These are phyloP conservation scores for Phainopepla nitens DNA, from an alignment of 2,113 vertebrate genomes.

Conservation along the genomic window DNA sequence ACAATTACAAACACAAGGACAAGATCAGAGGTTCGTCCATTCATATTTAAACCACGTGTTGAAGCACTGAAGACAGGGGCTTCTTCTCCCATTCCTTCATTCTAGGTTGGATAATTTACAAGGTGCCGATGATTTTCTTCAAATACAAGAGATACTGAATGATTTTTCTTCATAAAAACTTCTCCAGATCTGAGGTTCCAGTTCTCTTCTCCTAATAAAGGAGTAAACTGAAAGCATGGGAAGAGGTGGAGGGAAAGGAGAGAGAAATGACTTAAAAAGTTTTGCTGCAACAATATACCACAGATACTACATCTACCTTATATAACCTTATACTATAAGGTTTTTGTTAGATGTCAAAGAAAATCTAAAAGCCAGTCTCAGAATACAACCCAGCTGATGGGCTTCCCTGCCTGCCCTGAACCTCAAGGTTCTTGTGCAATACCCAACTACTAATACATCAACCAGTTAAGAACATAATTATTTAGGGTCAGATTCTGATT, in stretches of 20 bases:
- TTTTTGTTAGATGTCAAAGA: not conserved
- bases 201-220: conserved; percentile 18
- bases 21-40: conserved; percentile 56
- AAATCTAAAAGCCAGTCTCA: not conserved
- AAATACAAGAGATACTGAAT: not conserved
- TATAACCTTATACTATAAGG: not conserved
- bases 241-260: not conserved
- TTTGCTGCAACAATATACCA: not conserved
- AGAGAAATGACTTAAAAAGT: not conserved
- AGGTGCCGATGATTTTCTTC: conserved; percentile 67
- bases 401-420: accelerated
- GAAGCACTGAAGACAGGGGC: conserved; percentile 22
- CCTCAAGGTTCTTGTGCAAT: not conserved
- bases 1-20: conserved; percentile 68
- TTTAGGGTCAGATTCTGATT: not conserved
- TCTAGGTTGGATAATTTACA: conserved; percentile 62
- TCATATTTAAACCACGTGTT: conserved; percentile 65
- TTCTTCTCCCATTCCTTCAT: conserved; percentile 69
- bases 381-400: not conserved
- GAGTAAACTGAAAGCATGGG: conserved; percentile 46
- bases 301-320: too few relatives aligned
- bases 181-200: conserved; percentile 65
- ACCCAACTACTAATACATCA: not conserved
- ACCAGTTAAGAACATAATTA: not conserved
- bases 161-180: conserved; percentile 65